Conservation (phyloP, 2,888 invertebrate species). For the Morpho deidamia region DNA sequence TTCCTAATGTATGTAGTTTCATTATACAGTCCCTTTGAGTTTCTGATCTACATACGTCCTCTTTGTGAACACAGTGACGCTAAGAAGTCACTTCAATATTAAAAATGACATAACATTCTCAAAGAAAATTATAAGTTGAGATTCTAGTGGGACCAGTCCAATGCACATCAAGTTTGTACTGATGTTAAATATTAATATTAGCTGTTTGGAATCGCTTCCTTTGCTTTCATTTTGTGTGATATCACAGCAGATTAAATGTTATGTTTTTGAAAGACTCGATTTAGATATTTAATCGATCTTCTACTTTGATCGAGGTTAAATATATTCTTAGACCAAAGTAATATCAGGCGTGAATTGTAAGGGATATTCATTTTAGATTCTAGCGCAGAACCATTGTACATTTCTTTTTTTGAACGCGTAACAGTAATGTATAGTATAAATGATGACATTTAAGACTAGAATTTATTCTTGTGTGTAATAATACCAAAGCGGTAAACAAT, state of each 20-base stretch:
- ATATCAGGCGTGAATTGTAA: no score
- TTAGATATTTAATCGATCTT: no score
- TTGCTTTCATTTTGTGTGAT: slow-evolving; percentile 18
- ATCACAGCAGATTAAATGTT: background rate
- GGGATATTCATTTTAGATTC: no score
- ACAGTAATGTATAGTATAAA: no score
- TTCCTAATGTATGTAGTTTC: slow-evolving; percentile 29
- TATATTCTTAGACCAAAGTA: no score
- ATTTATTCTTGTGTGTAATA: background rate
- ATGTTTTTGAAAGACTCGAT: no score
- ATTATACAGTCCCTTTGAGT: slow-evolving; percentile 42
- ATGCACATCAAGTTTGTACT: slow-evolving; percentile 69
- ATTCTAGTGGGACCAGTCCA: slow-evolving; percentile 63
- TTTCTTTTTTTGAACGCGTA: no score
- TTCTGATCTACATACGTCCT: slow-evolving; percentile 52
- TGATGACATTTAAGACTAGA: background rate
- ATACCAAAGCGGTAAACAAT: background rate
- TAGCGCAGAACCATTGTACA: no score
- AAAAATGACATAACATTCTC: slow-evolving; percentile 73
- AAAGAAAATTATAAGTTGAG: slow-evolving; percentile 74
- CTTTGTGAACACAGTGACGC: slow-evolving; percentile 60
- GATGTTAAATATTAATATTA: slow-evolving; percentile 70
- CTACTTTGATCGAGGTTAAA: no score
- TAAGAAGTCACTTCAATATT: slow-evolving; percentile 68
- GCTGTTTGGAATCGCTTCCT: slow-evolving; percentile 49